Conservation (phyloP, 2,888 invertebrate species). For the Venustoraphidia nigricollis region DNA sequence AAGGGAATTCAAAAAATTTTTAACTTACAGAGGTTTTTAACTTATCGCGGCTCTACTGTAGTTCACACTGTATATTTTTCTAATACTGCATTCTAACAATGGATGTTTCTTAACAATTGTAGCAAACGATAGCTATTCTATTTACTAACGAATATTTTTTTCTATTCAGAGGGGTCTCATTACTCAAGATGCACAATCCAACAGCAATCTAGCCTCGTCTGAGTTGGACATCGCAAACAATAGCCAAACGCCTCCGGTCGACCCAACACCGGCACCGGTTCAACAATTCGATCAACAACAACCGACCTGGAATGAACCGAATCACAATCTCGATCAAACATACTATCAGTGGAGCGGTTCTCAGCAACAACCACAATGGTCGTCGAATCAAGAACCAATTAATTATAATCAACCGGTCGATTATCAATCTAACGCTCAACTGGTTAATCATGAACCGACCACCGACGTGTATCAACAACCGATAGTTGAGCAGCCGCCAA, state of each 20-base stretch:
- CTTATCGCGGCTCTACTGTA: too few relatives aligned
- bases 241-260: conserved; percentile 3
- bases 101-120: too few relatives aligned
- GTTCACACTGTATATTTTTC: too few relatives aligned
- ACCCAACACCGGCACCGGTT: not conserved
- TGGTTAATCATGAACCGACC: conserved; percentile 12
- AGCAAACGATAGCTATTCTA: too few relatives aligned
- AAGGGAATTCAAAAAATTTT: too few relatives aligned
- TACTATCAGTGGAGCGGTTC: conserved; percentile 13
- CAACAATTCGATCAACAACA: conserved; percentile 11
- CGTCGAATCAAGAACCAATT: conserved; percentile 14
- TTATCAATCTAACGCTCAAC: conserved; percentile 11
- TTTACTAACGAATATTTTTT: not conserved
- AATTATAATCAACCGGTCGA: conserved; percentile 20
- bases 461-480: conserved; percentile 8
- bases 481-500: conserved; percentile 19
- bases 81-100: too few relatives aligned
- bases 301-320: conserved; percentile 13
- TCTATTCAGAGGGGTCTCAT: conserved; percentile 17
- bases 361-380: conserved; percentile 16
- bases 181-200: conserved; percentile 13
- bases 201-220: conserved; percentile 11
- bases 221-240: conserved; percentile 8
- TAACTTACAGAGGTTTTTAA: too few relatives aligned
- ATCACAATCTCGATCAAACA: conserved; percentile 14